Percentiles rank a stretch among this genome's conserved stretches.
Evolutionary conservation across 1,140 invertebrate species (phyloP).

Genomic region (Procambarus virginalis): DNA sequence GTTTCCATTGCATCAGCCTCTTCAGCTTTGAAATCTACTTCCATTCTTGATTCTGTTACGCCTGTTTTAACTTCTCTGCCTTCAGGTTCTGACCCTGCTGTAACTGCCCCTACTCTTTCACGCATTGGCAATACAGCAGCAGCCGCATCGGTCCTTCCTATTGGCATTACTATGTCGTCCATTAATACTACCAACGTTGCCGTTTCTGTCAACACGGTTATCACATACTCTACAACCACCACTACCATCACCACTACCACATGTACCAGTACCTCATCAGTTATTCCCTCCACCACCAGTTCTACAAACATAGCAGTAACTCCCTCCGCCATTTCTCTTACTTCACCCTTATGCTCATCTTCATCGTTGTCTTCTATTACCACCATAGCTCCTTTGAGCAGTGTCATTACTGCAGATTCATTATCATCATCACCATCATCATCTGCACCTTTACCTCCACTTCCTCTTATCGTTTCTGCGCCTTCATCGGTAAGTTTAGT

Average conservation of each 20-base stretch:
- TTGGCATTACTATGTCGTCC: not conserved
- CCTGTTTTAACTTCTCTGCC: conserved; percentile 15
- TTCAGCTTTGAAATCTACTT: not conserved
- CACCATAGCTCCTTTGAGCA: not conserved
- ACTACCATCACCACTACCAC: conserved; percentile 17
- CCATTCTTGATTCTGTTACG: not conserved
- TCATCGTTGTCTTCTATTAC: not conserved
- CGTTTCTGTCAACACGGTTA: not conserved
- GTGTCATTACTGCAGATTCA: not conserved
- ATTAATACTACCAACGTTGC: not conserved
- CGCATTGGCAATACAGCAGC: not conserved
- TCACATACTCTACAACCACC: conserved; percentile 7
- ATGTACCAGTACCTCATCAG: conserved; percentile 20
- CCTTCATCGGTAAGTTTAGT: not conserved
- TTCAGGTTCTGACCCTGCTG: conserved; percentile 12
- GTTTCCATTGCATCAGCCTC: not conserved
- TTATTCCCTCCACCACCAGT: conserved; percentile 28
- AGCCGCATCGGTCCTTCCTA: not conserved
- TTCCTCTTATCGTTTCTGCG: conserved; percentile 1
- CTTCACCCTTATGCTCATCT: not conserved
- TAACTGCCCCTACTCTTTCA: not conserved
- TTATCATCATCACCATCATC: not conserved
- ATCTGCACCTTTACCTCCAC: not conserved
- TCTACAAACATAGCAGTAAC: conserved; percentile 9
- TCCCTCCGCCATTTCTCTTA: conserved; percentile 29